Evolutionary conservation across 1,140 invertebrate genomes (phyloP).

Genomic region (Glomeris maerens): DNA sequence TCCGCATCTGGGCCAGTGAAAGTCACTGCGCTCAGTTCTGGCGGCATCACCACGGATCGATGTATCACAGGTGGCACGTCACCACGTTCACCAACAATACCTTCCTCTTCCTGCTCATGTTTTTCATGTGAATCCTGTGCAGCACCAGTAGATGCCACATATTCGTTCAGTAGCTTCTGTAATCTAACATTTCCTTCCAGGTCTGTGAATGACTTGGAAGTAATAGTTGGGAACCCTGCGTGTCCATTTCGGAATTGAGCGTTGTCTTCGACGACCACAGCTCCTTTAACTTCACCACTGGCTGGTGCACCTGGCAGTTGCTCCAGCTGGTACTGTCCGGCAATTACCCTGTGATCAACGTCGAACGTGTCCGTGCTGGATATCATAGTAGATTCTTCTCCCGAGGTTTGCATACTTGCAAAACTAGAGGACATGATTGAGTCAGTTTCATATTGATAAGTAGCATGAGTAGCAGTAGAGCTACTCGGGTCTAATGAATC

Average conservation of each 20-base stretch:
- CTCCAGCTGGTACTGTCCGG: conserved; percentile 9
- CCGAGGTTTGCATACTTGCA: conserved; percentile 40
- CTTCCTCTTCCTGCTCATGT: background rate
- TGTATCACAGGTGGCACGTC: conserved; percentile 21
- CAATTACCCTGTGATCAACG: conserved; percentile 21
- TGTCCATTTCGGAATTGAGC: conserved; percentile 7
- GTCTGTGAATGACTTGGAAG: conserved; percentile 10
- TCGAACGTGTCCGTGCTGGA: conserved; percentile 52
- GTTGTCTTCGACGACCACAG: conserved; percentile 5
- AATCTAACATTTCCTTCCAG: conserved; percentile 6
- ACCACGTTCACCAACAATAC: background rate
- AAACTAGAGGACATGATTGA: conserved; percentile 66
- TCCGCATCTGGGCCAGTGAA: conserved; percentile 39
- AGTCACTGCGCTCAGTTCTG: conserved; percentile 38
- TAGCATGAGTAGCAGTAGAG: conserved; percentile 61
- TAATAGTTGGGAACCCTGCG: conserved; percentile 12
- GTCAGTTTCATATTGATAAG: conserved; percentile 66
- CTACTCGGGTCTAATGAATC: conserved; percentile 48
- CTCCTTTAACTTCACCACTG: conserved; percentile 14
- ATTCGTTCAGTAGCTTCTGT: background rate
- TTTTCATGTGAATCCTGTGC: background rate
- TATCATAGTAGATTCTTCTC: conserved; percentile 56
- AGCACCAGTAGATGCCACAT: background rate
- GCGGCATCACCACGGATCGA: conserved; percentile 34
- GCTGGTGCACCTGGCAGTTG: conserved; percentile 18